phyloP scores from a whole-genome alignment of 2,888 invertebrate genomes.

The Ophraella communa region DNA sequence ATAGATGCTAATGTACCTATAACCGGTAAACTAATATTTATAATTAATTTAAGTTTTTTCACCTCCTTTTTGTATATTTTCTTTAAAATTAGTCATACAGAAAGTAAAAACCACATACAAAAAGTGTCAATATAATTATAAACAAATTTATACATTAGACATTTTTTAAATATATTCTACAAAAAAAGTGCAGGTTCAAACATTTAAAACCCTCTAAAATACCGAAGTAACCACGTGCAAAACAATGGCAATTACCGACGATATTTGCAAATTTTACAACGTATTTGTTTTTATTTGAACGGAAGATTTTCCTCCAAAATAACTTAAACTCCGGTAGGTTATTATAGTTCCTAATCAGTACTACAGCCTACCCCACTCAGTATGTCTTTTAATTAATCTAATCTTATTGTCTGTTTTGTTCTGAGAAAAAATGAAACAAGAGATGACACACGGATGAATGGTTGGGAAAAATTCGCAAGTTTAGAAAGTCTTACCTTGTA shows the following conservation, averaged over 20 bases:
- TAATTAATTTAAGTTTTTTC: too few species aligned
- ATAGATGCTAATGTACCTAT: too few species aligned
- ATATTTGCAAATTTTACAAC: not conserved
- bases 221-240: not conserved
- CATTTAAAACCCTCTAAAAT: not conserved
- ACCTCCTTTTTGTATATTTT: too few species aligned
- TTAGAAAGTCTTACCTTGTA: slow-evolving; percentile 81
- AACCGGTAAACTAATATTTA: too few species aligned
- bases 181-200: not conserved
- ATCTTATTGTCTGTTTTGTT: slow-evolving; percentile 38
- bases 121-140: not conserved
- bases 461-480: slow-evolving; percentile 19
- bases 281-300: not conserved
- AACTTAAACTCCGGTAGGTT: slow-evolving; percentile 2
- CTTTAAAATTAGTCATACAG: too few species aligned
- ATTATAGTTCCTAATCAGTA: slow-evolving; percentile 24
- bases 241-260: not conserved
- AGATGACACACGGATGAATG: slow-evolving; percentile 41
- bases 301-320: not conserved
- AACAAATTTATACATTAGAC: not conserved
- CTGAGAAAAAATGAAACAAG: slow-evolving; percentile 30
- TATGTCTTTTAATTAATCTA: slow-evolving; percentile 28
- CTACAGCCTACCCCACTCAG: slow-evolving; percentile 21
- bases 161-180: not conserved
- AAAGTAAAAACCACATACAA: not conserved